These are phyloP conservation scores for Ctenochaetus hawaiiensis DNA, from an alignment of 2,797 vertebrate genomes.

Conservation along the genomic window DNA sequence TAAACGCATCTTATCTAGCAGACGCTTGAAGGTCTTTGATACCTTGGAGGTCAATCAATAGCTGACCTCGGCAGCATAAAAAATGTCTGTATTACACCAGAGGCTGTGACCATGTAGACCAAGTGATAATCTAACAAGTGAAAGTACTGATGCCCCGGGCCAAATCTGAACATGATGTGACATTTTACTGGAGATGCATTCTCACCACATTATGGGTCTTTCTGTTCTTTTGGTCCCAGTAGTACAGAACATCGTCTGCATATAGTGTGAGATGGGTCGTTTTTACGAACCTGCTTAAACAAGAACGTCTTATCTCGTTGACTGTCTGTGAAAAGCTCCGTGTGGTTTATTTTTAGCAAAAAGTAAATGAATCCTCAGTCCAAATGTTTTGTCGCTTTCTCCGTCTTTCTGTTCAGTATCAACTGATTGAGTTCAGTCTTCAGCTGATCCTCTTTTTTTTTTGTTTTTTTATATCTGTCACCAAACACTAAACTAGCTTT, in stretches of 20 bases:
- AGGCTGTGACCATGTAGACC: conserved; percentile 2
- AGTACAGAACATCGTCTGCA: conserved; percentile 23
- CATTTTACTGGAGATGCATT: conserved; percentile 1
- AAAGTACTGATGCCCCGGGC: neutral
- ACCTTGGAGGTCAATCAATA: conserved; percentile 52
- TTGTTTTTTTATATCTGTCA: conserved; percentile 20
- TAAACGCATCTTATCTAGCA: conserved; percentile 23
- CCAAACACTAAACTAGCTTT: conserved; percentile 40
- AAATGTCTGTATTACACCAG: conserved; percentile 11
- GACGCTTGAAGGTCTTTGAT: conserved; percentile 45
- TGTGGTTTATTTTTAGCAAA: conserved; percentile 29
- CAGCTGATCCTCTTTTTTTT: conserved; percentile 41
- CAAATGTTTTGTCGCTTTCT: conserved; percentile 19
- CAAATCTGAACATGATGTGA: conserved; percentile 6
- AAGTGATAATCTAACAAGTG: conserved; percentile 26
- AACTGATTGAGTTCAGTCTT: conserved; percentile 22
- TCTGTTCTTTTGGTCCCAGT: neutral
- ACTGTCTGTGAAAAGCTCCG: neutral
- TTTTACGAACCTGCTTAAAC: neutral
- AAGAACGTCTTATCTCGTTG: neutral
- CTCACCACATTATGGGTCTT: neutral
- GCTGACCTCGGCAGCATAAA: conserved; percentile 11
- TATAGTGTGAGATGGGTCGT: neutral
- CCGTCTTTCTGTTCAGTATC: conserved; percentile 12
- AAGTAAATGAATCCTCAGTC: conserved; percentile 6